Base-by-base conservation (phyloP, 2,113 vertebrate genomes). In the Haemorhous mexicanus region DNA sequence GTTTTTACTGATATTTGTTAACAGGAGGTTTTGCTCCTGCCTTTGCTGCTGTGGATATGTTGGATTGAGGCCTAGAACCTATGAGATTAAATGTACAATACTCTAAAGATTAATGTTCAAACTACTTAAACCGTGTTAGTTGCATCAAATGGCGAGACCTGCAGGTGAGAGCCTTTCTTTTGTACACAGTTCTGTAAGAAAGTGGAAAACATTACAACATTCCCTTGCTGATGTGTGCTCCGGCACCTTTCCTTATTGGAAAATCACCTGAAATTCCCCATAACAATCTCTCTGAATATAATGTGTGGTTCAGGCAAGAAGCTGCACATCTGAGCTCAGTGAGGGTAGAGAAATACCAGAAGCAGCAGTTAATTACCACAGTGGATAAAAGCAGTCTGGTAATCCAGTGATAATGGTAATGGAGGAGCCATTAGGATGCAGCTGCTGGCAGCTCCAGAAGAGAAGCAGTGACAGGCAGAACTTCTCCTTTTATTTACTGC, bases 271-370 rank as follows among this genome's bases (percentile, higher is more conserved):
- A 53, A 67, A 74, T 76, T 72, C 37, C 67, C 62, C 67, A 74
- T 6, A 43, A 62, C 69, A 53, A 73, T 56, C 59, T 55, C 32
- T 46, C 49, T 41, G 68, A 86, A 63, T 11, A 2, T 55, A 50
- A 59, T 86, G 67, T 94, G 63, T 93, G 59, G 46, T 79, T 85
- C 87, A 88, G 63, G 37, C 69, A 72, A 93, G 91, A 80, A 87
- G 63, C 50, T 86, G 82, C 30, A 61, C 9, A 53, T 47, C 78
- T 66, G 49, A 35, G 39, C 58, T 87, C 28, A 47, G 23, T 50
- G 47, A 90, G 74, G 47, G 50, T 3, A 68, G 33, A 90, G 75
- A 67, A 87, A 55, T 56, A 67, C 13, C 44, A 76, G 74, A 52
- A 79, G 41, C 76, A 74, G 41, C 89, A 91, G 63, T 90, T 95